phyloP scores from a whole-genome alignment of 2,797 vertebrate genomes.

The Muscicapa comitata region DNA sequence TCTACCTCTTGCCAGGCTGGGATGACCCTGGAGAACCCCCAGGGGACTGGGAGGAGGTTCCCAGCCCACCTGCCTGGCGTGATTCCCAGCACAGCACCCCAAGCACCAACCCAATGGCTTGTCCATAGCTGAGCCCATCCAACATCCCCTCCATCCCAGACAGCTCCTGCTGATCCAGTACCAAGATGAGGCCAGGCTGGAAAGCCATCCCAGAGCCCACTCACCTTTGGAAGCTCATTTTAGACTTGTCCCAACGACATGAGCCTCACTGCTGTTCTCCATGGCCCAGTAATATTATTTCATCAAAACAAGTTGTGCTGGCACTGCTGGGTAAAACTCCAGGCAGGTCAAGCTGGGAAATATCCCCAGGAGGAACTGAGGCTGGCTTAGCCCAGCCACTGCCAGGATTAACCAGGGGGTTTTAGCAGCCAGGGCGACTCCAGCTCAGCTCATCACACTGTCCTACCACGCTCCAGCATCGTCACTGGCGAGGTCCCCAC shows the following conservation, averaged over 20 bases:
- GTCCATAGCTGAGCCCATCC: background rate
- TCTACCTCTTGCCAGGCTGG: background rate
- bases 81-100: background rate
- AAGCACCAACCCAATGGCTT: accelerated
- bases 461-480: accelerated
- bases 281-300: background rate
- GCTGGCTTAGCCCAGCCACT: background rate
- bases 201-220: background rate
- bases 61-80: accelerated
- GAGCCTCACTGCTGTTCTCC: accelerated
- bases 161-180: background rate
- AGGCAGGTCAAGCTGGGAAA: background rate
- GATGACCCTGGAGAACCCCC: background rate
- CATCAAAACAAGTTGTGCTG: background rate
- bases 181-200: accelerated
- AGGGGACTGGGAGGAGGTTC: background rate
- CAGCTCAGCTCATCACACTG: background rate
- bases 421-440: background rate
- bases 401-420: background rate
- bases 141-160: background rate
- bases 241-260: background rate
- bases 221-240: background rate
- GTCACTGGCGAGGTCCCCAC: background rate
- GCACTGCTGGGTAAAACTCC: background rate
- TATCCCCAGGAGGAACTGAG: background rate